Conservation (phyloP, 1,140 invertebrate species). For the Hycleus cichorii region DNA sequence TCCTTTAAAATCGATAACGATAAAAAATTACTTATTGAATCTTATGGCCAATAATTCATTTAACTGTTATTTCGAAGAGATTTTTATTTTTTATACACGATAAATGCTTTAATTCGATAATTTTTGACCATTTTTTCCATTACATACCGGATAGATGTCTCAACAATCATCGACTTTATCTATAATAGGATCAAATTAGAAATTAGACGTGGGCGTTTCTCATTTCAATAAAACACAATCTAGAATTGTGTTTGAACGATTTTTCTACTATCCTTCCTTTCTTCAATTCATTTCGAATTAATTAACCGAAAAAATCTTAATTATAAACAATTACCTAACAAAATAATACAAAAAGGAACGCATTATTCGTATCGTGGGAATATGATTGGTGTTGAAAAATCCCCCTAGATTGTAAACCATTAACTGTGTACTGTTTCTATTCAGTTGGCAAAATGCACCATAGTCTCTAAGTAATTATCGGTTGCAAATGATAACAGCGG, state of each 20-base stretch:
- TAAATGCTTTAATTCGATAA: background rate
- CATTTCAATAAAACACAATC: slow-evolving; percentile 6
- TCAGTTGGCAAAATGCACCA: no score
- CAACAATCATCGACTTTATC: background rate
- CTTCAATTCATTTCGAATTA: no score
- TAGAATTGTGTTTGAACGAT: background rate
- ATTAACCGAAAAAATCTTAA: no score
- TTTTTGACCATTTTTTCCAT: background rate
- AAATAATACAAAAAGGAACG: no score
- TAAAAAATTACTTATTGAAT: slow-evolving; percentile 8
- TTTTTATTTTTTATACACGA: background rate
- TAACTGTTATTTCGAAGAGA: slow-evolving; percentile 6
- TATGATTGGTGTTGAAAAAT: no score
- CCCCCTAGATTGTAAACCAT: no score
- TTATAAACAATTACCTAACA: no score
- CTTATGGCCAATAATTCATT: background rate
- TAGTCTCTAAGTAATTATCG: slow-evolving; percentile 6
- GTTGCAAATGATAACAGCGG: slow-evolving; percentile 17
- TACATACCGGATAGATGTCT: background rate
- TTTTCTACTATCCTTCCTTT: no score
- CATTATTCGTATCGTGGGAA: no score
- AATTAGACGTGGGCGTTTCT: slow-evolving; percentile 10
- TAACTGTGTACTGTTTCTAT: no score
- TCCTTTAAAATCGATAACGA: slow-evolving; percentile 2
- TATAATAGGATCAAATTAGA: slow-evolving; percentile 6